Evolutionary conservation across 2,888 invertebrate species (phyloP), one percentile per base, ranked within the genome.

Genomic region (Drosophila barbarae): DNA sequence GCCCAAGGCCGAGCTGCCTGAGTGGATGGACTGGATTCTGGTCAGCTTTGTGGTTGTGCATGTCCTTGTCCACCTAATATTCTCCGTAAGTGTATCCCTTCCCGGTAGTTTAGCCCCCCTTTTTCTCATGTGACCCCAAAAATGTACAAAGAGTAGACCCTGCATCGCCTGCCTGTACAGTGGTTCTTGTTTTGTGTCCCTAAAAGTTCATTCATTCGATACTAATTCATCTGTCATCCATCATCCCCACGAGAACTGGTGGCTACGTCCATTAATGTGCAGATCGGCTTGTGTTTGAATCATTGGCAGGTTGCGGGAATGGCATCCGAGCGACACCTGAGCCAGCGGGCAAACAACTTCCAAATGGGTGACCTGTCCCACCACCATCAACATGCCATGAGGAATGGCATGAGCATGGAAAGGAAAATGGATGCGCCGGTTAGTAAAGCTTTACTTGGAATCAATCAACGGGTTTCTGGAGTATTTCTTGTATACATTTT

Each of bases 21-120:
- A 93, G 56, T 96, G 96, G 94, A 93, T 94, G 85, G 94, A 96
- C 73, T 98, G 94, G 93, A 93, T 98, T 66, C 90, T 98, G 73
- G 95, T 95, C 5, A 95, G 94, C 8, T 98, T 94, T 89, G 96
- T 98, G 13, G 94, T 93, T 5, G 95, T 98, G 90, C 96, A 98
- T 88, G 94, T 98, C 47, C 87, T 95, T 60, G 93, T 96, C 87
- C 98, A 98, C 89, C 89, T 98, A 41, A 91, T 97, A 58, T 92
- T 96, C 68, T 95, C 96, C 88, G 96, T 96, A 91, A 88, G 89
- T 87, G 34, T n/a, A 12, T 9, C 7, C 4, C 5, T 34, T 5
- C 3, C 2, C 2, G 18, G 23, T 32, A n/a, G 9, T 9, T 15
- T 46, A 44, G 28, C 8, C 30, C 55, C 55, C 77, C 39, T 2